Percentiles rank a stretch among this genome's conserved stretches.
phyloP scores from a whole-genome alignment of 1,140 invertebrate species.

The Atopsyche davidsoni region DNA sequence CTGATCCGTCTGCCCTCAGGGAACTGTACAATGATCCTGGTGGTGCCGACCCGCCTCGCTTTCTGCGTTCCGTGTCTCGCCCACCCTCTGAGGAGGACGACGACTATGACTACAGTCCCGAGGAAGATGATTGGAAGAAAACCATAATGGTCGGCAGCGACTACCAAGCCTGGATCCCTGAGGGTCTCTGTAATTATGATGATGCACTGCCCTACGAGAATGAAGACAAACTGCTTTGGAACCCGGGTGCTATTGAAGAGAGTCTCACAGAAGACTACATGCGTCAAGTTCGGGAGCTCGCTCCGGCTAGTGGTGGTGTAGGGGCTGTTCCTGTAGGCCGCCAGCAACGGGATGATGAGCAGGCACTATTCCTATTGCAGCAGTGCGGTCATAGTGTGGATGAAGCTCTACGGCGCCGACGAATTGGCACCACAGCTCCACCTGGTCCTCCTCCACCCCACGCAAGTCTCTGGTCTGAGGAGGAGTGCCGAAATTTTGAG shows the following conservation, averaged over 20 bases:
- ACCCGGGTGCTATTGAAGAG: conserved; percentile 71
- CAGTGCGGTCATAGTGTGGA: conserved; percentile 94
- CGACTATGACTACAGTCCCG: conserved; percentile 68
- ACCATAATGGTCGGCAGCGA: conserved; percentile 95
- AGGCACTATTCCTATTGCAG: conserved; percentile 84
- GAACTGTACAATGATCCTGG: conserved; percentile 69
- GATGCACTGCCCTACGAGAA: conserved; percentile 93
- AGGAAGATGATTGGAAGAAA: conserved; percentile 73
- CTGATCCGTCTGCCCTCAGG: conserved; percentile 69
- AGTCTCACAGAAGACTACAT: conserved; percentile 77
- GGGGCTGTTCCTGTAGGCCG: conserved; percentile 65
- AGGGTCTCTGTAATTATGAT: conserved; percentile 85
- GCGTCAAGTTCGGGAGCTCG: conserved; percentile 54
- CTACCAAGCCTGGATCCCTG: conserved; percentile 90
- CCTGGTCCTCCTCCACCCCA: conserved; percentile 63
- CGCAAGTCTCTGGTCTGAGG: conserved; percentile 91
- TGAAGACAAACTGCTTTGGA: conserved; percentile 92
- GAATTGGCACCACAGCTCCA: conserved; percentile 62
- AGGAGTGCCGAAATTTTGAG: conserved; percentile 96
- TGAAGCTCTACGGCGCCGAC: conserved; percentile 79
- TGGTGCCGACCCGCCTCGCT: conserved; percentile 72
- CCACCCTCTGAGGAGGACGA: conserved; percentile 82
- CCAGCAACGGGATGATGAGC: conserved; percentile 88
- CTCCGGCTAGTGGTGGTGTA: conserved; percentile 46
- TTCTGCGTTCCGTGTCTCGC: conserved; percentile 78